Evolutionary conservation across 2,888 invertebrate genomes (phyloP), one percentile per base, ranked within the genome.

Genomic region (Mesochorus sp.): DNA sequence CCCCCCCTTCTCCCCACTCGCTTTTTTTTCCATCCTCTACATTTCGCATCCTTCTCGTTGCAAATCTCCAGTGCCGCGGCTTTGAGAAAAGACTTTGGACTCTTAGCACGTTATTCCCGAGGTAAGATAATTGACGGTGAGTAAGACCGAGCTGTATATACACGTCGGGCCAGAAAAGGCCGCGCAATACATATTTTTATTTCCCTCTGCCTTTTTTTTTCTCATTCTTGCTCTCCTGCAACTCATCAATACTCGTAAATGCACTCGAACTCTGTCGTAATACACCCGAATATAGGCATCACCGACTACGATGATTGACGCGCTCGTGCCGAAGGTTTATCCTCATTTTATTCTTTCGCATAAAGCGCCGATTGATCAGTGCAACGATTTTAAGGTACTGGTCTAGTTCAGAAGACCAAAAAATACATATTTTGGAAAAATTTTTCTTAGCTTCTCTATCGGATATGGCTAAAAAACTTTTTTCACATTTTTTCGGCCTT

Each of bases 41-140:
- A 62, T 71, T 31, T 71, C 24, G 34, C 57, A 14, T 77, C 68
- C 31, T 51, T 70, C 64, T 64, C 79, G 47, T 26, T 66, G 51
- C 55, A 53, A 39, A 59, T 70, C 49, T 70, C 70, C 5, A 47
- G 70, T 37, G 21, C 21, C 49, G 70, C 68, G 28, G 59, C 42
- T 31, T 59, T 28, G n/a, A 53, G 24, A 31, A 61, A 67, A 53
- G 64, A 59, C 64, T 70, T 66, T 79, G 82, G 85, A n/a, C 84
- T 85, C 83, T 87, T 88, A 80, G 85, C 87, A 88, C 86, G 83
- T 85, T 82, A 78, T 80, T 80, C 68, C 80, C 80, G 74, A 81
- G 82, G 80, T 81, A 78, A 82, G 82, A 84, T 86, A 87, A 87
- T 86, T 85, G 85, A 81, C 73, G 75, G 73, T 51, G 66, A 70